A percentile compares a stretch with the other conserved stretches of the same genome.
These are phyloP conservation scores for Dendrolimus punctatus DNA, from an alignment of 1,140 invertebrate genomes.

Conservation along the genomic window DNA sequence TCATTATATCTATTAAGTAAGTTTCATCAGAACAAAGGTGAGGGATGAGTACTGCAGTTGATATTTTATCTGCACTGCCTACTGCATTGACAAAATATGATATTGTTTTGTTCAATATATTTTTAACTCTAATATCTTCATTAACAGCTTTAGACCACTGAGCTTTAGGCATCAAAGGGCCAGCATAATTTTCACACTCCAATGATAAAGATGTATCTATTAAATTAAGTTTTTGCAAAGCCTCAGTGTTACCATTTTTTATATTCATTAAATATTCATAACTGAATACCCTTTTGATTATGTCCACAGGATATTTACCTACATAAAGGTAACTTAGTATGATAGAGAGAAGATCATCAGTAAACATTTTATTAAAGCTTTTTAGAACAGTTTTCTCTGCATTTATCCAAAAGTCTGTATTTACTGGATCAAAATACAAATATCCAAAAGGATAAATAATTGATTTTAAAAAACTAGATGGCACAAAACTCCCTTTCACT, in stretches of 20 bases:
- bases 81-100: constrained; percentile 54
- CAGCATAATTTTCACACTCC: constrained; percentile 74
- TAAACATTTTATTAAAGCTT: constrained; percentile 75
- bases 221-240: constrained; percentile 71
- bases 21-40: constrained; percentile 73
- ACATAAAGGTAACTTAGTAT: constrained; percentile 79
- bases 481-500: constrained; percentile 64
- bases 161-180: constrained; percentile 74
- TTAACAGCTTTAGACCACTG: constrained; percentile 58
- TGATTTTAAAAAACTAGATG: constrained; percentile 71
- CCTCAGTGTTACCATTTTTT: constrained; percentile 40
- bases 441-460: constrained; percentile 77
- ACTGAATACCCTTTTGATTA: constrained; percentile 76
- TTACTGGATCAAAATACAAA: constrained; percentile 74
- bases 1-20: constrained; percentile 76
- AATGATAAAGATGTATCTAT: constrained; percentile 78
- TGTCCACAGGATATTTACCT: constrained; percentile 76
- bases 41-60: constrained; percentile 67
- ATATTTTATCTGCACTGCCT: constrained; percentile 61
- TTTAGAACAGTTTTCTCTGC: constrained; percentile 73
- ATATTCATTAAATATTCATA: constrained; percentile 76
- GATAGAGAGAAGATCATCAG: constrained; percentile 75
- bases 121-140: constrained; percentile 72
- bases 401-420: constrained; percentile 74
- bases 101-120: constrained; percentile 69